Base-by-base conservation (phyloP, 2,797 vertebrate genomes). In the Lerista edwardsae region DNA sequence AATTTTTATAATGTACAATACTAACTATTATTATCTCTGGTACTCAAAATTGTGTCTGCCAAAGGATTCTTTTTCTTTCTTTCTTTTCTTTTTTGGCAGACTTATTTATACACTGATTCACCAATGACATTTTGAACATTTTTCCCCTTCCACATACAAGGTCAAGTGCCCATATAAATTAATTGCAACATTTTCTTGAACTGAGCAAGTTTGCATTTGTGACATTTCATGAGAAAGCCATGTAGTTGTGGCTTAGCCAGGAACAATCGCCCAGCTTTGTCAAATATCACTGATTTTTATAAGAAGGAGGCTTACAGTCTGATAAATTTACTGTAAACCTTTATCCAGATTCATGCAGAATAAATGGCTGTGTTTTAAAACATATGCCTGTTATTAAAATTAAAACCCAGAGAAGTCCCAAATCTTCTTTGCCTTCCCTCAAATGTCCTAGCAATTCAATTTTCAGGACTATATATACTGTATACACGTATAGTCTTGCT, bases 381-480 rank as follows among this genome's bases (percentile, higher is more conserved):
- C 80, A 91, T 87, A 87, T 90, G 87, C 80, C 74, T 87, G 68
- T 80, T 88, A 90, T 91, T 92, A 92, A 79, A 87, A 86, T 84
- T 93, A 87, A 83, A 88, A n/a, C 75, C 76, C 87, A 91, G 92
- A 89, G 80, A 92, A 91, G 88, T 91, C 83, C 9, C 0, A 95
- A 95, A 93, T 93, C 84, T 86, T 91, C 88, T 88, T 19, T 87
- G 93, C 91, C 85, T 93, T 87, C 87, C 92, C 86, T 94, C 86
- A 92, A 84, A 95, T 92, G 94, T 94, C 93, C 90, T 94, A 94
- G 94, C 93, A 94, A 91, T 93, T 84, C 91, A 94, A 92, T 92
- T 93, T 92, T 90, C 88, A 92, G 80, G 89, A 93, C 41, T 94
- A 92, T 86, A 88, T 92, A 90, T 88, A 92, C 89, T n/a, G n/a